Evolutionary conservation across 2,113 vertebrate species (phyloP).

Genomic region (Amblyopsis rosae): DNA sequence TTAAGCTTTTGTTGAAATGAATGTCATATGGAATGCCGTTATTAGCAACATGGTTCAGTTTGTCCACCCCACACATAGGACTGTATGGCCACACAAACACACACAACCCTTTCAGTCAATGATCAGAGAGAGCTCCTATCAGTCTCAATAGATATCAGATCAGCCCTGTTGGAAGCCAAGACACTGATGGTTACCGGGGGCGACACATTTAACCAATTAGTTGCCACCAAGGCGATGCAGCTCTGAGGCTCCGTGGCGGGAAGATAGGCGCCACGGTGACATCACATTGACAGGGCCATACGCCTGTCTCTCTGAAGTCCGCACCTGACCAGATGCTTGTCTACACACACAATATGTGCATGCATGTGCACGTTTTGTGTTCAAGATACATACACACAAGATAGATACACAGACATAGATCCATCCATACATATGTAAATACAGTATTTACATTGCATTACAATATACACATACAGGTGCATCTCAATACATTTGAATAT

Average conservation of each 20-base stretch:
- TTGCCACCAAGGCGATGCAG: conserved; percentile 33
- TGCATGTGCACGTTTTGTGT: neutral
- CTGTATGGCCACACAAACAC: neutral
- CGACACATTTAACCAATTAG: conserved; percentile 54
- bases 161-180: conserved; percentile 33
- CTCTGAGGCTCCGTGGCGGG: conserved; percentile 2
- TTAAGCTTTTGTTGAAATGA: no score
- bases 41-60: no score
- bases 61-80: no score
- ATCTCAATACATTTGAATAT: no score
- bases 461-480: neutral
- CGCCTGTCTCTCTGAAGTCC: conserved; percentile 59
- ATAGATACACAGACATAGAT: no score
- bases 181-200: conserved; percentile 45
- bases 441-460: no score
- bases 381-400: no score
- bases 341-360: neutral
- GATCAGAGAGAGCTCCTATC: conserved; percentile 37
- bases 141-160: conserved; percentile 26
- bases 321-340: conserved; percentile 51
- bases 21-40: no score
- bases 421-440: no score
- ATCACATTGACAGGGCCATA: conserved; percentile 52
- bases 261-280: conserved; percentile 30
- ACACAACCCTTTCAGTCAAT: conserved; percentile 3